These are phyloP conservation scores for Penelope pileata DNA, from an alignment of 2,113 vertebrate genomes.

Conservation along the genomic window DNA sequence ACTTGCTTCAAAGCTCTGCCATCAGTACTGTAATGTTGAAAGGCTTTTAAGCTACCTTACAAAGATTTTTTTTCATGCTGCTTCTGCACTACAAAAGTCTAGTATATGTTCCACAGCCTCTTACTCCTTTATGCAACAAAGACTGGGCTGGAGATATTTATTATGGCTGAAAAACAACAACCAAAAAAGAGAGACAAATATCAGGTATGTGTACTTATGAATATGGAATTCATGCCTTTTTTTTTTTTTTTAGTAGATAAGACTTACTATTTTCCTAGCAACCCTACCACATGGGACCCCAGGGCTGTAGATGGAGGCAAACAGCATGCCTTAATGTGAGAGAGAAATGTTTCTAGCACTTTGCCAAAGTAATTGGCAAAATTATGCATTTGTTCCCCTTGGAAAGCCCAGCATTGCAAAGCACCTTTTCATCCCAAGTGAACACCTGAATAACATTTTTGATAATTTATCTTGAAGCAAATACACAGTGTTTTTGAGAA, in stretches of 20 bases:
- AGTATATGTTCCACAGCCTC: not conserved
- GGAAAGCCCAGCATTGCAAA: not conserved
- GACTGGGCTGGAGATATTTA: not conserved
- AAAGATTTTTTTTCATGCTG: not conserved
- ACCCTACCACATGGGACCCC: conserved; percentile 10
- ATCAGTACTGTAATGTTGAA: not conserved
- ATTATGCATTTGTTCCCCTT: not conserved
- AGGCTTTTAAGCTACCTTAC: not conserved
- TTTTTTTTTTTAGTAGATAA: not conserved
- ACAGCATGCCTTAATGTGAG: not conserved
- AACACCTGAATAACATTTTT: not conserved
- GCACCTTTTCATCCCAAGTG: not conserved
- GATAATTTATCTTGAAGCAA: conserved; percentile 1
- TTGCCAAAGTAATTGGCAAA: conserved; percentile 9
- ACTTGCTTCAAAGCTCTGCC: not conserved
- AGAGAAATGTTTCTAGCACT: not conserved
- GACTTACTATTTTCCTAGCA: not conserved
- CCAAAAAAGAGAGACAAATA: not conserved
- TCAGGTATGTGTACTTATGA: not conserved
- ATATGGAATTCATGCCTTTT: not conserved
- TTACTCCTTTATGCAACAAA: not conserved
- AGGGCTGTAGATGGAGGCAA: conserved; percentile 3
- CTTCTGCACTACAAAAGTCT: not conserved
- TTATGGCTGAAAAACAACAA: not conserved
- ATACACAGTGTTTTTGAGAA: not conserved